These are phyloP conservation scores for Plebejus argus DNA, from an alignment of 2,888 invertebrate genomes.

Conservation along the genomic window DNA sequence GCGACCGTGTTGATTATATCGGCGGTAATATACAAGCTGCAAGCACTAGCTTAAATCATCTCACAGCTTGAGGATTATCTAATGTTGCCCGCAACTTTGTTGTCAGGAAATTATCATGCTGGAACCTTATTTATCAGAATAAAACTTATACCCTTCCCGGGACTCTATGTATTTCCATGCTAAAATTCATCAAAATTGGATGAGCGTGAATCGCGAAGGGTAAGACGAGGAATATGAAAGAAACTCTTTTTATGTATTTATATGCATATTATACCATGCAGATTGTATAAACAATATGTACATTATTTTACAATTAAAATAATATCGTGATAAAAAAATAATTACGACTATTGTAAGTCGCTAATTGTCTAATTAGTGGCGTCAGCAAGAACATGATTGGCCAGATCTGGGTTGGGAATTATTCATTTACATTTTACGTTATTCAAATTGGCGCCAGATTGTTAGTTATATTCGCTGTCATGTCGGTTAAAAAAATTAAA, in stretches of 20 bases:
- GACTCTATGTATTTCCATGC: background rate
- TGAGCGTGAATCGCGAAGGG: background rate
- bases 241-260: too few relatives aligned
- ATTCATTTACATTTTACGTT: background rate
- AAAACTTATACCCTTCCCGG: background rate
- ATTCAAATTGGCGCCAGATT: slow-evolving; percentile 19
- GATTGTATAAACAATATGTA: background rate
- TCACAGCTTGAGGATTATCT: background rate
- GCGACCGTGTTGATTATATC: background rate
- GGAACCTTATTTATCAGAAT: too few relatives aligned
- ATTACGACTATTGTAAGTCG: background rate
- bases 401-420: slow-evolving; percentile 15
- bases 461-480: background rate
- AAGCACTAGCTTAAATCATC: background rate
- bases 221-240: background rate
- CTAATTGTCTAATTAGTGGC: background rate
- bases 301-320: background rate
- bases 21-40: background rate
- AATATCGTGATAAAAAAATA: background rate
- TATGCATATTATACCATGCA: too few relatives aligned
- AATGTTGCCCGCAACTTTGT: background rate
- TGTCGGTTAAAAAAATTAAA: slow-evolving; percentile 26
- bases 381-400: slow-evolving; percentile 6
- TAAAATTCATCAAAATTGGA: background rate
- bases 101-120: background rate